Evolutionary conservation across 2,888 invertebrate genomes (phyloP), one percentile per base, ranked within the genome.

Genomic region (Sericinus montela): DNA sequence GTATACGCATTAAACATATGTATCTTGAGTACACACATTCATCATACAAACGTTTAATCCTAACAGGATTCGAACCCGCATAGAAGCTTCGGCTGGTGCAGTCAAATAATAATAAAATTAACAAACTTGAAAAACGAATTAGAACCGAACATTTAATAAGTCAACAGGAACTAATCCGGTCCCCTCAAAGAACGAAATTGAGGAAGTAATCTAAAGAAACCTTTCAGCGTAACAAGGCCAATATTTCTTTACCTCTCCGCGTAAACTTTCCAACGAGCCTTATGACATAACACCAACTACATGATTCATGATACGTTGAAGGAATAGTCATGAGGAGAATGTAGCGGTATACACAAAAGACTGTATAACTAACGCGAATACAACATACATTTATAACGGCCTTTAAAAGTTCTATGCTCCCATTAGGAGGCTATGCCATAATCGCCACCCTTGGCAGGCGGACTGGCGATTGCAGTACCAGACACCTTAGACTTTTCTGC

Each of bases 241-340:
- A 14, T 34, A 48, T 48, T 44, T 40, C 39, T 45, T 45, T 35
- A n/a, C 13, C 38, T 34, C 10, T 10, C 34, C 10, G 25, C 47
- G 13, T 35, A 36, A 25, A 37, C 37, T 45, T 45, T 49, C 45
- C 50, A 40, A 36, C 39, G 14, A 13, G 41, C 28, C 44, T 28
- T 36, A 23, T 50, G 45, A 45, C 50, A 45, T 50, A 45, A 50
- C 11, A 4, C 11, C 7, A 32, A 35, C 23, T 32, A 23, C 36
- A 45, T 45, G 50, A 50, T 41, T 50, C 50, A 50, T 40, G 16
- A 11, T 34, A 45, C 50, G 45, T 32, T n/a, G 25, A 19, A 29
- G 30, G 45, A 50, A 50, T 50, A 45, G 15, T 40, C 36, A 45
- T 41, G 25, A 41, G 35, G 45, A 36, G 19, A 37, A 30, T 30